phyloP scores from a whole-genome alignment of 2,888 invertebrate species.

The Cheiracanthium punctorium region DNA sequence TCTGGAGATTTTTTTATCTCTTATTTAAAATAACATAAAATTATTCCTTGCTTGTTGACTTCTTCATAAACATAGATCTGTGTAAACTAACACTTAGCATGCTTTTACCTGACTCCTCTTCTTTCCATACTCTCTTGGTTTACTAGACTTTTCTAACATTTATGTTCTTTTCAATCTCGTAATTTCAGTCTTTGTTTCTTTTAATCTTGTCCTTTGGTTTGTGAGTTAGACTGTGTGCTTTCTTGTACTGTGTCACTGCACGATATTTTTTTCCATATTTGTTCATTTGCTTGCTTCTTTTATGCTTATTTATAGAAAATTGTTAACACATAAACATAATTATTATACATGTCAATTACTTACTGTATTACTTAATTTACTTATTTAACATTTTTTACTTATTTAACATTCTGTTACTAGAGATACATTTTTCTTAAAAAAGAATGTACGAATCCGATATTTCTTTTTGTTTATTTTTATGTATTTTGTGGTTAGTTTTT shows the following conservation, averaged over 20 bases:
- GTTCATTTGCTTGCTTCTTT: background rate
- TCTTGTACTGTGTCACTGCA: background rate
- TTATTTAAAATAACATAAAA: too few species aligned
- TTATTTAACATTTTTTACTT: too few species aligned
- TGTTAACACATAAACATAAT: too few species aligned
- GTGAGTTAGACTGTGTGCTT: background rate
- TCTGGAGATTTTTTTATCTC: too few species aligned
- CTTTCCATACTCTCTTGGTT: background rate
- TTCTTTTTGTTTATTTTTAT: too few species aligned
- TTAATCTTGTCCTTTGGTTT: background rate
- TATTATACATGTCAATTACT: too few species aligned
- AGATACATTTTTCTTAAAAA: too few species aligned
- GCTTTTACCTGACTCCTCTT: conserved; percentile 12
- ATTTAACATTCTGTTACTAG: too few species aligned
- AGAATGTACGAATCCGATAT: too few species aligned
- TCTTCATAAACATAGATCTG: background rate
- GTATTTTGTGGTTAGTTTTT: too few species aligned
- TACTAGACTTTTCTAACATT: background rate
- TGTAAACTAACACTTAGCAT: background rate
- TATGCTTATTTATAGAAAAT: background rate
- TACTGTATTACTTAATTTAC: too few species aligned
- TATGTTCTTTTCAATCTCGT: background rate
- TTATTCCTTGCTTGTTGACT: background rate
- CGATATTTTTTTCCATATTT: background rate
- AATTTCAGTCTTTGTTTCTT: background rate